Evolutionary conservation across 2,797 vertebrate species (phyloP).

Genomic region (Sciaenops ocellatus): DNA sequence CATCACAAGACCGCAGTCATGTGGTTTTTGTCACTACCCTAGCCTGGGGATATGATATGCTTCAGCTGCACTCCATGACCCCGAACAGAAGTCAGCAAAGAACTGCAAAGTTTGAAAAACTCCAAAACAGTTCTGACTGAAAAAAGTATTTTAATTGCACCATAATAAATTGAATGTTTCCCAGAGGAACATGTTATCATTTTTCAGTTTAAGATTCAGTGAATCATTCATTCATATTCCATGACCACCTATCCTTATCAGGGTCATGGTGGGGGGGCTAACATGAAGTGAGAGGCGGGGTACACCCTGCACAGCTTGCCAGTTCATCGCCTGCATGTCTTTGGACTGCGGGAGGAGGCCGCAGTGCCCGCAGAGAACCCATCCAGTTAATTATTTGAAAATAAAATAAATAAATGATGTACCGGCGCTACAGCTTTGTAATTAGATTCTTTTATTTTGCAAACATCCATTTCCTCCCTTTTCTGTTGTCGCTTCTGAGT

Average conservation of each 20-base stretch:
- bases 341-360: too few species aligned
- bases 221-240: neutral
- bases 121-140: neutral
- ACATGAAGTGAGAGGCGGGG: too few species aligned
- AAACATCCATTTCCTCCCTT: neutral
- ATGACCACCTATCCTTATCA: too few species aligned
- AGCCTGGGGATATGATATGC: neutral
- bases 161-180: neutral
- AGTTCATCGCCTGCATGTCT: too few species aligned
- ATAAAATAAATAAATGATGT: neutral
- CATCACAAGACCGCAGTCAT: too few species aligned
- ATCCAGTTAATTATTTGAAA: neutral
- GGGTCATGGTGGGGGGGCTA: too few species aligned
- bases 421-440: neutral
- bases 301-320: too few species aligned
- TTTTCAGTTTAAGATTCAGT: neutral
- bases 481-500: neutral
- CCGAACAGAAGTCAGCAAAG: too few species aligned
- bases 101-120: neutral
- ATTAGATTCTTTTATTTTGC: conserved; percentile 20
- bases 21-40: too few species aligned
- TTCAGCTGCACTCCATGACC: neutral
- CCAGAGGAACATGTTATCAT: too few species aligned
- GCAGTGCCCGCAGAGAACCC: too few species aligned
- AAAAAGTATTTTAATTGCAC: neutral